Evolutionary conservation across 2,797 vertebrate genomes (phyloP).

Genomic region (Linurgus olivaceus): DNA sequence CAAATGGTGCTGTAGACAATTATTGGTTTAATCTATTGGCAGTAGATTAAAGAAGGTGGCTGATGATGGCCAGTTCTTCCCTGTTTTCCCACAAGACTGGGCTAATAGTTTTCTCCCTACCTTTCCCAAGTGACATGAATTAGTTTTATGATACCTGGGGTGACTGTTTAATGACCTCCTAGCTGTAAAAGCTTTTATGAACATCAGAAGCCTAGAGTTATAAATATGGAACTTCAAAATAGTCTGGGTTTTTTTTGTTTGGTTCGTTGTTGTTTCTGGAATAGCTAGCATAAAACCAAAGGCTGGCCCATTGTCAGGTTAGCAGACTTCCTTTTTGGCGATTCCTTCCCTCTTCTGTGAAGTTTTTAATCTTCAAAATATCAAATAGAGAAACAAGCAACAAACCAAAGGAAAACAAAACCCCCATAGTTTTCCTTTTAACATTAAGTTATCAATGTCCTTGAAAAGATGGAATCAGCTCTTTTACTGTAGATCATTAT

Average conservation of each 20-base stretch:
- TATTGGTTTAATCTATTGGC: conserved; percentile 29
- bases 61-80: not conserved
- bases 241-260: not conserved
- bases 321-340: not conserved
- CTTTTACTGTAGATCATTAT: not conserved
- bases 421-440: not conserved
- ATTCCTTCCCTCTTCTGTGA: conserved; percentile 11
- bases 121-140: not conserved
- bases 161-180: not conserved
- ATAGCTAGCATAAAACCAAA: not conserved
- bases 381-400: not conserved
- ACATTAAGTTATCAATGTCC: not conserved
- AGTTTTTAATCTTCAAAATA: conserved; percentile 8
- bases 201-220: not conserved
- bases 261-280: not conserved
- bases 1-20: not conserved
- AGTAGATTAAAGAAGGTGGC: conserved; percentile 42
- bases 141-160: not conserved
- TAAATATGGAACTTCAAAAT: not conserved
- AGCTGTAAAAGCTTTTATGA: not conserved
- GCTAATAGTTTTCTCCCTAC: not conserved
- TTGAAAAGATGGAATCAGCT: not conserved
- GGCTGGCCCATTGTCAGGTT: not conserved
- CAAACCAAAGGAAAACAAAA: not conserved
- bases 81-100: conserved; percentile 6